These are phyloP conservation scores for Rhyacophila brunnea DNA, from an alignment of 1,140 invertebrate species.

Conservation along the genomic window DNA sequence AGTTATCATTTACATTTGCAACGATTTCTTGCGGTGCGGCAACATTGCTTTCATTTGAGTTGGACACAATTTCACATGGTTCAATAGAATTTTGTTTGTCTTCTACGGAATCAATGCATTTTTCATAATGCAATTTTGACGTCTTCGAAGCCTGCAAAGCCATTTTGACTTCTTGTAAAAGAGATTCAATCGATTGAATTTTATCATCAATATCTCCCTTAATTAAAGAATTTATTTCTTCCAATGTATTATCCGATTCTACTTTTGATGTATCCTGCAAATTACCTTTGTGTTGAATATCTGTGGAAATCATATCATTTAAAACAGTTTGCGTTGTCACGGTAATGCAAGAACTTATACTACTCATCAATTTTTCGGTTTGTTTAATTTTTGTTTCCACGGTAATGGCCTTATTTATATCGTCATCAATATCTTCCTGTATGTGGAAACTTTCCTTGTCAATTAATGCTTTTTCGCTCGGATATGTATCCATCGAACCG, in stretches of 20 bases:
- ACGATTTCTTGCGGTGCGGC: slow-evolving; percentile 12
- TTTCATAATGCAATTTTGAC: slow-evolving; percentile 46
- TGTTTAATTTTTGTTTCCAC: slow-evolving; percentile 41
- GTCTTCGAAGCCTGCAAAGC: slow-evolving; percentile 49
- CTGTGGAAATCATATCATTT: slow-evolving; percentile 36
- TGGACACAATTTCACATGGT: slow-evolving; percentile 5
- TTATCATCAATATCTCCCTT: slow-evolving; percentile 51
- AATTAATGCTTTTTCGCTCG: neutral
- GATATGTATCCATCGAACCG: too few species aligned
- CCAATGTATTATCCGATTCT: slow-evolving; percentile 35
- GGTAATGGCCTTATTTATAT: neutral
- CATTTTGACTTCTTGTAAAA: slow-evolving; percentile 49
- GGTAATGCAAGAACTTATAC: slow-evolving; percentile 39
- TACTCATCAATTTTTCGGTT: slow-evolving; percentile 42
- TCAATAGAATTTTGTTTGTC: neutral
- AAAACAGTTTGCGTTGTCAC: slow-evolving; percentile 33
- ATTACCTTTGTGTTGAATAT: slow-evolving; percentile 32
- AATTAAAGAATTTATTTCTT: slow-evolving; percentile 18
- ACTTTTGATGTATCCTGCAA: slow-evolving; percentile 39
- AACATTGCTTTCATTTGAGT: slow-evolving; percentile 23
- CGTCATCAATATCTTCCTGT: neutral
- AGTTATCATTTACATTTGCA: neutral
- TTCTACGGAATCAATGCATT: slow-evolving; percentile 39
- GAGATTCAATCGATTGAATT: slow-evolving; percentile 50
- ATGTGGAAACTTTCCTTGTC: neutral